Conservation (phyloP, 2,797 vertebrate genomes). For the Sciaenops ocellatus region DNA sequence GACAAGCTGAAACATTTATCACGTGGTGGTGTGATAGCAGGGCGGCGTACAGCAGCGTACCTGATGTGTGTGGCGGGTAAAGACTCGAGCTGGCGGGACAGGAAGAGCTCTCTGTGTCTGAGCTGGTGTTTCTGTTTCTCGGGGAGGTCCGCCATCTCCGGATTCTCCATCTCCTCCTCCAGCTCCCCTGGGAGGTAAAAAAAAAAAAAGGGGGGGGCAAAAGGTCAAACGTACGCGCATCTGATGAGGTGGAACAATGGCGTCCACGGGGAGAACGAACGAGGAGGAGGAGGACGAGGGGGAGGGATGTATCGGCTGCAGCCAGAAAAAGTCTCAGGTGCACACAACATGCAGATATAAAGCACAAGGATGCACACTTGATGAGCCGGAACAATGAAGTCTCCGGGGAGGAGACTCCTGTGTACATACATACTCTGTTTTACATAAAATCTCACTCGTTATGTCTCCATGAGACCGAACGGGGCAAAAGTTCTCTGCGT, state of each 20-base stretch:
- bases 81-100: slow-evolving; percentile 96
- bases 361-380: slow-evolving; percentile 45
- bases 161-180: slow-evolving; percentile 98
- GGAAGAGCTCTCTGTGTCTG: slow-evolving; percentile 95
- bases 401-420: slow-evolving; percentile 27
- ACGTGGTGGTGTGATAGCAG: not conserved
- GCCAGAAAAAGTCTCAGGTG: slow-evolving; percentile 35
- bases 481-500: not conserved
- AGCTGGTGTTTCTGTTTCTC: slow-evolving; percentile 98
- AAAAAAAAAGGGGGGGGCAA: slow-evolving; percentile 25
- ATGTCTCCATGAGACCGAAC: not conserved
- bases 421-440: slow-evolving; percentile 22
- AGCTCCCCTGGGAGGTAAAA: slow-evolving; percentile 89
- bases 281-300: not conserved
- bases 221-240: slow-evolving; percentile 65
- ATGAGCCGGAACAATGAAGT: slow-evolving; percentile 61
- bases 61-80: slow-evolving; percentile 98
- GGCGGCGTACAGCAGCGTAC: slow-evolving; percentile 72
- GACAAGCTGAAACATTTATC: not conserved
- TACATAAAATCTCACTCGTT: slow-evolving; percentile 27
- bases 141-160: slow-evolving; percentile 94
- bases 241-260: slow-evolving; percentile 62
- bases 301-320: not conserved
- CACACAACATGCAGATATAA: slow-evolving; percentile 24
- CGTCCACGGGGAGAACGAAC: slow-evolving; percentile 28